Base-by-base conservation (phyloP, 2,888 invertebrate species). In the Drosophila recens region DNA sequence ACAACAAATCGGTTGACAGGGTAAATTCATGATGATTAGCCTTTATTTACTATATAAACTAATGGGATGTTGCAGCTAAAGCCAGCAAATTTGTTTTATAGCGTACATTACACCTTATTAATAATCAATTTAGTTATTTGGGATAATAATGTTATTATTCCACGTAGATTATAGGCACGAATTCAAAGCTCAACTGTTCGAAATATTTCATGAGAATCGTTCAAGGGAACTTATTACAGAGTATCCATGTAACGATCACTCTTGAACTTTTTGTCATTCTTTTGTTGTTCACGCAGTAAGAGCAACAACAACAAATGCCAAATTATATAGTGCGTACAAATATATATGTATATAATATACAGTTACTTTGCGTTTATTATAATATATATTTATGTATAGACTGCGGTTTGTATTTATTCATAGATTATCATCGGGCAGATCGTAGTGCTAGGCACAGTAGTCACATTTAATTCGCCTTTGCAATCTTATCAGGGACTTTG, bases 401-500 rank as follows among this genome's bases (percentile, higher is more conserved):
- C 17, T 54, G 10, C 10, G 40, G 17, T 49, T 20, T 48, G 17
- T 45, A 51, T 49, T 42, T 45, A 42, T 40, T 42, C 43, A 66
- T 52, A 43, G 72, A 71, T 77, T 72, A 76, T 72, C 72, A 59
- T 17, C 43, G 20, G 15, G 3, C 40, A 17, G 58, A 73, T 72
- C 68, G 59, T 30, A 34, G 27, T 46, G 54, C 62, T 46, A 11
- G 4, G 33, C 58, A 48, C 61, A 54, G 65, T 70, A 62, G 73
- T 49, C 74, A 15, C 63, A 67, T 51, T 49, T 33, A 51, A 65
- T 67, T 61, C 33, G 61, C 48, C 27, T 48, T 58, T 45, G 67
- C 57, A 72, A 77, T 72, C 67, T 77, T 58, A 76, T 78, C 73
- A 57, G 65, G 20, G 42, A 56, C 45, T 68, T 69, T 62, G 40